These are phyloP conservation scores for Petrophora chlorosata DNA, from an alignment of 2,888 invertebrate genomes.

Conservation along the genomic window DNA sequence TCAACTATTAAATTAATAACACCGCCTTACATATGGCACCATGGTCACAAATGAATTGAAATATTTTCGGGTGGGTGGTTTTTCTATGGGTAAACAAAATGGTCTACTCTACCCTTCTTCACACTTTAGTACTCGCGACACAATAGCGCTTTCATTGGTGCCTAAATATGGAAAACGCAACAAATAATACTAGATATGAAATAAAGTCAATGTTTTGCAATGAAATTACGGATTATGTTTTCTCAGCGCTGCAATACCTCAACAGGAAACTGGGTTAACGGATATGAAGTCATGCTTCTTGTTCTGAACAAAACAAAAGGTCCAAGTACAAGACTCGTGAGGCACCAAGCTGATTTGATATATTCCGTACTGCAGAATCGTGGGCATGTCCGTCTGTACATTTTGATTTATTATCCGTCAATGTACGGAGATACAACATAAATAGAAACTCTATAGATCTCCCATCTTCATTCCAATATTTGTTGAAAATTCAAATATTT, in stretches of 20 bases:
- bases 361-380: slow-evolving; percentile 74
- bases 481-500: slow-evolving; percentile 49
- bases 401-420: slow-evolving; percentile 69
- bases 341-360: slow-evolving; percentile 81
- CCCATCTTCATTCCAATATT: slow-evolving; percentile 30
- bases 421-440: slow-evolving; percentile 30
- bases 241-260: slow-evolving; percentile 32
- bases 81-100: too few species aligned
- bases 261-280: slow-evolving; percentile 61
- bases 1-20: too few species aligned
- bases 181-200: too few species aligned
- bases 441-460: slow-evolving; percentile 22
- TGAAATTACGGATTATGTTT: too few species aligned
- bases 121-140: too few species aligned
- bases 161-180: too few species aligned
- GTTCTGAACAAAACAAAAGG: slow-evolving; percentile 67
- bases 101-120: too few species aligned
- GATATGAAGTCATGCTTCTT: slow-evolving; percentile 57
- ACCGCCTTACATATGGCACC: too few species aligned
- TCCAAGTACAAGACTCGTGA: slow-evolving; percentile 63
- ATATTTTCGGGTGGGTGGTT: too few species aligned
- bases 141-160: too few species aligned
- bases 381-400: slow-evolving; percentile 60
- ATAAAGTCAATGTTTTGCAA: too few species aligned
- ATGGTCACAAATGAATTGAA: too few species aligned